These are phyloP conservation scores for Amorpha juglandis DNA, from an alignment of 2,888 invertebrate genomes.

Conservation along the genomic window DNA sequence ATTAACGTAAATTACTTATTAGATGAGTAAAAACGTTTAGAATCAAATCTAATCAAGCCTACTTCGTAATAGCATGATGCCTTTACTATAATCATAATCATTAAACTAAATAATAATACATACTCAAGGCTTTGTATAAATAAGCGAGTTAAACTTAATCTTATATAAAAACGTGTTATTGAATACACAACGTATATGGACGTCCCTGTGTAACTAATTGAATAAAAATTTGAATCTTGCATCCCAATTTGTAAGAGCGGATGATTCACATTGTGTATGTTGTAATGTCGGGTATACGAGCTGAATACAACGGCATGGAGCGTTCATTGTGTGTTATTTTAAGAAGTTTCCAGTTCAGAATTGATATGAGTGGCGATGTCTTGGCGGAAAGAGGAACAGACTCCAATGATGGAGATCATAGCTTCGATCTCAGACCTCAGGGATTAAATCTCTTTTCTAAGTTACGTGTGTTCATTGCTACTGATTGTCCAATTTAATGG, in stretches of 20 bases:
- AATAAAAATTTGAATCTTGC: conserved; percentile 75
- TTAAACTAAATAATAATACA: conserved; percentile 2
- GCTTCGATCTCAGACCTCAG: no score
- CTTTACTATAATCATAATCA: conserved; percentile 15
- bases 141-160: conserved; percentile 26
- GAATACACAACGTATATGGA: conserved; percentile 62
- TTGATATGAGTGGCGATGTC: no score
- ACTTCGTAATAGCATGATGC: neutral
- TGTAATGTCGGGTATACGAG: conserved; percentile 50
- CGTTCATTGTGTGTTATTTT: conserved; percentile 49
- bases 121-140: conserved; percentile 24
- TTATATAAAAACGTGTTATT: conserved; percentile 46
- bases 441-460: no score
- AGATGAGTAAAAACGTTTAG: neutral
- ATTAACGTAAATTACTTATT: conserved; percentile 18
- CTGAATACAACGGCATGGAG: conserved; percentile 7
- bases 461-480: no score
- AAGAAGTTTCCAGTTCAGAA: conserved; percentile 4
- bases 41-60: conserved; percentile 13
- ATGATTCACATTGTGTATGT: conserved; percentile 71
- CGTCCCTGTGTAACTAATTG: conserved; percentile 71
- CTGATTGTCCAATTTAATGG: no score
- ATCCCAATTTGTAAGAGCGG: conserved; percentile 71
- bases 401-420: no score
- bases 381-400: no score